Percentiles rank a stretch among this genome's conserved stretches.
These are phyloP conservation scores for Archivesica marissinica DNA, from an alignment of 1,140 invertebrate genomes.

Conservation along the genomic window DNA sequence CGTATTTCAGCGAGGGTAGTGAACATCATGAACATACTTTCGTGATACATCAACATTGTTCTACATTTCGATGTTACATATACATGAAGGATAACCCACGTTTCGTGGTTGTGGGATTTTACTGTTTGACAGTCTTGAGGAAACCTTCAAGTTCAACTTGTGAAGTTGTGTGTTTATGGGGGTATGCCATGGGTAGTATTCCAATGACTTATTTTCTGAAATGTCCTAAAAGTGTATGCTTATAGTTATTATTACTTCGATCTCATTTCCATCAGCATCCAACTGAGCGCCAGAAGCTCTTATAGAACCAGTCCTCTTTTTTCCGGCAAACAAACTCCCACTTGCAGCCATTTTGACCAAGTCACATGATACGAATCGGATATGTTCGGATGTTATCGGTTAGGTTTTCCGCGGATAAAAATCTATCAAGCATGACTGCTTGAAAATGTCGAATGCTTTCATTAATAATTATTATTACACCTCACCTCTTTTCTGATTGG, in stretches of 20 bases:
- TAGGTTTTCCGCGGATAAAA: neutral
- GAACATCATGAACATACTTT: too few relatives aligned
- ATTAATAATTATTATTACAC: neutral
- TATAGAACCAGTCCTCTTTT: constrained; percentile 72
- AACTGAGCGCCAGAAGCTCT: constrained; percentile 67
- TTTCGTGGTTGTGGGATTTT: too few relatives aligned
- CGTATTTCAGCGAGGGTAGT: too few relatives aligned
- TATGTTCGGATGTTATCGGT: neutral
- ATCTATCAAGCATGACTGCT: constrained; percentile 9
- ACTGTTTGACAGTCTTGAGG: too few relatives aligned
- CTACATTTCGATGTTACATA: too few relatives aligned
- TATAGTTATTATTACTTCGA: constrained; percentile 73
- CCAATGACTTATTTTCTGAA: too few relatives aligned
- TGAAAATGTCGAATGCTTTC: neutral
- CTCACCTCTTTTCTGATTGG: constrained; percentile 37
- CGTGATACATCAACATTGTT: too few relatives aligned
- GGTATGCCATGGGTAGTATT: too few relatives aligned
- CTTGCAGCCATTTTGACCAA: constrained; percentile 78
- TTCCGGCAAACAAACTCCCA: constrained; percentile 80
- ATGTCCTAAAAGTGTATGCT: neutral
- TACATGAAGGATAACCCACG: too few relatives aligned
- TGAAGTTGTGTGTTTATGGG: too few relatives aligned
- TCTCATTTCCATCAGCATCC: constrained; percentile 81
- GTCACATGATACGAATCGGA: constrained; percentile 66
- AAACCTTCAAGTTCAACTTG: too few relatives aligned